These are phyloP conservation scores for Poecilia gillii DNA, from an alignment of 2,797 vertebrate species.

Conservation along the genomic window DNA sequence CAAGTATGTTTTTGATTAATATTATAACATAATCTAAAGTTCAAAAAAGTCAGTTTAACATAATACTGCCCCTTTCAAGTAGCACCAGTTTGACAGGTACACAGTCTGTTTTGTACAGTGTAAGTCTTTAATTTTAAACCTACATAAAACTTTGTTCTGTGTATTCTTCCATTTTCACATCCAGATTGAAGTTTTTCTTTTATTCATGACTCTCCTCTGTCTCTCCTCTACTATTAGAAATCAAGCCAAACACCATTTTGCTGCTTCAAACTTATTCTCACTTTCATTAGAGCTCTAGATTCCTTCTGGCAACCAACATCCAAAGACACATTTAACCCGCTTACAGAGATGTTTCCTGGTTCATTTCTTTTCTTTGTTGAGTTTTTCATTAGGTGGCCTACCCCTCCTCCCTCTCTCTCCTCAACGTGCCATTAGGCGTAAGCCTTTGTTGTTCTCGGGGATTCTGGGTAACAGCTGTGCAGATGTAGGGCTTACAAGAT, in stretches of 20 bases:
- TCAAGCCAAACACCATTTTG: slow-evolving; percentile 56
- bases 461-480: slow-evolving; percentile 42
- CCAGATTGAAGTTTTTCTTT: background rate
- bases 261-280: slow-evolving; percentile 54
- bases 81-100: background rate
- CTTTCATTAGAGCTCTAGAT: slow-evolving; percentile 66
- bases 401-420: background rate
- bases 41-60: background rate
- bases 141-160: background rate
- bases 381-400: slow-evolving; percentile 46
- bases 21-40: too few species aligned
- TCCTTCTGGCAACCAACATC: slow-evolving; percentile 59
- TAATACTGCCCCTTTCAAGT: background rate
- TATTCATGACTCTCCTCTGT: background rate
- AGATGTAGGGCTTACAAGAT: slow-evolving; percentile 52
- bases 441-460: slow-evolving; percentile 44
- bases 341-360: slow-evolving; percentile 44
- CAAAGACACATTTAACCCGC: slow-evolving; percentile 77
- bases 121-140: background rate
- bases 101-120: background rate
- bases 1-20: too few species aligned
- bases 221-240: slow-evolving; percentile 42
- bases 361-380: slow-evolving; percentile 14
- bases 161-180: background rate
- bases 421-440: slow-evolving; percentile 36